Evolutionary conservation across 2,888 invertebrate genomes (phyloP), one percentile per base, ranked within the genome.

Genomic region (Dinocampus coccinellae): DNA sequence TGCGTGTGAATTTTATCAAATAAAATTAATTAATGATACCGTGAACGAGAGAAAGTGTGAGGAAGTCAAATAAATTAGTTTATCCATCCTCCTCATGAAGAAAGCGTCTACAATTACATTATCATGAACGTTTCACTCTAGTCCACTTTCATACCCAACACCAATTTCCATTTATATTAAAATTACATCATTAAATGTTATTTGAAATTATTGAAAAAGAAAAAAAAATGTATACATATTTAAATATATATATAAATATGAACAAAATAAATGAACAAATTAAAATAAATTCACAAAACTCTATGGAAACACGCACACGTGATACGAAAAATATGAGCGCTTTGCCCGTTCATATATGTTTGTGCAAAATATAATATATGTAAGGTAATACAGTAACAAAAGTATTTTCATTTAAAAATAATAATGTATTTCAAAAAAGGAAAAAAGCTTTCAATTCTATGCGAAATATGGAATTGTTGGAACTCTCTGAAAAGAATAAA

Each of bases 281-380:
- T 39, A 42, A 29, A 39, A 69, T 39, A 33, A 29, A n/a, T 24
- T 33, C 7, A 34, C 53, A 39, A 55, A 20, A 26, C 9, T 24
- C 22, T 22, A 66, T 61, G 52, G 36, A 70, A 66, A 70, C 66
- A 70, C 70, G 70, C 70, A 70, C 70, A 70, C 60, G 60, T 70
- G 34, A 65, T 36, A 65, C 65, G n/a, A 58, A 29, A 58, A 47
- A 47, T 55, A 7, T 1, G 13, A 16, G 22, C 24, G 26, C 10
- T 20, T 24, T 22, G 11, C 20, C 11, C 53, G 7, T 53, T 20
- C 24, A 11, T 11, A 39, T 53, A 24, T 7, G 16, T n/a, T 10
- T 53, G 10, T 20, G 20, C 10, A 52, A n/a, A n/a, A n/a, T n/a
- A n/a, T n/a, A n/a, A n/a, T 20, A 42, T 42, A n/a, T n/a, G 47